A percentile compares a stretch with the other conserved stretches of the same genome.
Evolutionary conservation across 1,140 invertebrate genomes (phyloP).

Genomic region (Drosophila arawakana): DNA sequence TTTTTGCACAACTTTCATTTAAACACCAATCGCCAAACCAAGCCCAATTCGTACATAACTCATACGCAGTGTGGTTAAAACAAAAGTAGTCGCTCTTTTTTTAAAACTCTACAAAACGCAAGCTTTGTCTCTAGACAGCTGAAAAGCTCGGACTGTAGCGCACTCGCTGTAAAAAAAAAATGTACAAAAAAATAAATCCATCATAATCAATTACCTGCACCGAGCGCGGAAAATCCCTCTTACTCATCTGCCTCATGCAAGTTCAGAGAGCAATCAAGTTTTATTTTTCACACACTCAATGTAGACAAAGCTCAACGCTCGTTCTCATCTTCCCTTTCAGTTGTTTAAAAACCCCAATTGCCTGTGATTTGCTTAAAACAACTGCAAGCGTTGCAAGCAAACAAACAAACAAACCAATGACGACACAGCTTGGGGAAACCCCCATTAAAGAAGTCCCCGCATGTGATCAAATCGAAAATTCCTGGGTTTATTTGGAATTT

Average conservation of each 20-base stretch:
- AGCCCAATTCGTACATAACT: no score
- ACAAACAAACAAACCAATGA: not conserved
- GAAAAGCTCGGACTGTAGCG: conserved; percentile 21
- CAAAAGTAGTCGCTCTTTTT: no score
- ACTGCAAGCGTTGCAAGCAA: not conserved
- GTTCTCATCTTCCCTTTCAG: not conserved
- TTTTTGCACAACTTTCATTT: no score
- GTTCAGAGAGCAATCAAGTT: not conserved
- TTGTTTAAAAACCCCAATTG: not conserved
- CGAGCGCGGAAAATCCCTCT: conserved; percentile 63
- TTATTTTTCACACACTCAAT: not conserved
- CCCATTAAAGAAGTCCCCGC: no score
- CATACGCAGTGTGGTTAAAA: no score
- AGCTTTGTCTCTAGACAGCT: not conserved
- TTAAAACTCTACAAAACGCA: no score
- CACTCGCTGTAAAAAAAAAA: conserved; percentile 4
- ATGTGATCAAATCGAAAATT: no score
- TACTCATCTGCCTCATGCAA: conserved; percentile 54
- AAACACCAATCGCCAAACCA: no score
- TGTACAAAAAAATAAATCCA: not conserved
- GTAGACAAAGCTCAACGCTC: not conserved
- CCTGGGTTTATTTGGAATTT: no score
- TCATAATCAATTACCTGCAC: conserved; percentile 59
- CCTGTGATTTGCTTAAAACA: not conserved
- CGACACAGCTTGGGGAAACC: no score